Base-by-base conservation (phyloP, 1,140 invertebrate genomes). In the Sitodiplosis mosellana region DNA sequence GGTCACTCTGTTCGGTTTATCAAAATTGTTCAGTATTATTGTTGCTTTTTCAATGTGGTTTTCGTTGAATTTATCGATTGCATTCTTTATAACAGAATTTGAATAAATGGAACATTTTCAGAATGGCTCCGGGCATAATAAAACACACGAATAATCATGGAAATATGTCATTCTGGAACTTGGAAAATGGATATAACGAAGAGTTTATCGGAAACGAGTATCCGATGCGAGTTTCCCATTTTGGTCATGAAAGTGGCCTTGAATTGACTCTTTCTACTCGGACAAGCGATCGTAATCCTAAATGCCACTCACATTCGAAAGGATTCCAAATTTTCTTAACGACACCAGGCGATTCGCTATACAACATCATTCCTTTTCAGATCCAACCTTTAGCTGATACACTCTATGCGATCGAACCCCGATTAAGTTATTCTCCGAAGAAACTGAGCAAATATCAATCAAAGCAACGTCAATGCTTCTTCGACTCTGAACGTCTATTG, bases 391-490 rank as follows among this genome's bases (percentile, higher is more conserved):
- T 6, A 54, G 59, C 21, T 60, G 65, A 47, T 69, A 76, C 5
- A 59, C 74, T 0, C 68, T 74, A 7, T 69, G 69, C 2, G 70
- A 77, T 7, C 73, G 73, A 56, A 74, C 27, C 75, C 1, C 72
- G 69, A 48, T 74, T 77, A 70, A 76, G 77, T 63, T 73, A 71
- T 6, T 77, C 74, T 12, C 73, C 72, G 0, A 60, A 64, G 33
- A 65, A 64, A 22, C 55, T 74, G 2, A 55, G 52, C 21, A 55
- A 62, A 3, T 72, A 73, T 44, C 55, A 61, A 33, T 63, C 71
- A 3, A 47, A 60, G n/a, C 68, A 69, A 52, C 68, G 77, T 2
- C 72, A 77, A 51, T 81, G 78, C 52, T 80, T 70, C 60, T 76
- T 80, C 36, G 68, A 69, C 38, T 59, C 59, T n/a, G 78, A 81